Base-by-base conservation (phyloP, 2,888 invertebrate species). In the Dynastes hyllus region DNA sequence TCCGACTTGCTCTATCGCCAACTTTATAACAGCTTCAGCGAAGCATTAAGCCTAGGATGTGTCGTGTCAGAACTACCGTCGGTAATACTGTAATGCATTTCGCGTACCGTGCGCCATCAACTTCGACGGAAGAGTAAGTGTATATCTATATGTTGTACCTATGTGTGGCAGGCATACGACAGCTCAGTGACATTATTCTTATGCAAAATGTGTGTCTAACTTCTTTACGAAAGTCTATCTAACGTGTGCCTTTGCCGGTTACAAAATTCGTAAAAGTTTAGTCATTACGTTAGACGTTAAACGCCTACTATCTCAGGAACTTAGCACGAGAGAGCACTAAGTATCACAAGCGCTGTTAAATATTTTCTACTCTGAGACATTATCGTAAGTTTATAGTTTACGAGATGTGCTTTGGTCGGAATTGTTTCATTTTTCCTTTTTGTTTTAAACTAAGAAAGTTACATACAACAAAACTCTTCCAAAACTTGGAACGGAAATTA, bases 191-290 rank as follows among this genome's bases (percentile, higher is more conserved):
- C 45, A 45, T 45, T 45, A 8, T 11, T 9, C 45, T 45, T 8
- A 9, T 27, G 61, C 29, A 27, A 61, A 16, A 22, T 27, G 29
- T 61, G 61, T 61, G 61, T 61, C 61, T 29, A 61, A 61, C 61
- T 61, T 61, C 61, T 29, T 22, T 22, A 22, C 27, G 22, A 61
- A 1, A 9, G 1, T 61, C 61, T 8, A 8, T 29, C 22, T 16
- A 61, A 61, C 61, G 61, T 45, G 61, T 2, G 22, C 61, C 5
- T 27, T 40, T 37, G 8, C 65, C 37, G 11, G 32, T 32, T 32
- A n/a, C 37, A 40, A 65, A 65, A 65, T 65, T 65, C 40, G 65
- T 65, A 40, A 65, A 65, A 65, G 65, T 65, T 65, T 65, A 37
- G 65, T 16, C n/a, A 65, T 65, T 65, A 65, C 16, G 55, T 55